phyloP scores from a whole-genome alignment of 2,797 vertebrate species.

The Melanogrammus aeglefinus region DNA sequence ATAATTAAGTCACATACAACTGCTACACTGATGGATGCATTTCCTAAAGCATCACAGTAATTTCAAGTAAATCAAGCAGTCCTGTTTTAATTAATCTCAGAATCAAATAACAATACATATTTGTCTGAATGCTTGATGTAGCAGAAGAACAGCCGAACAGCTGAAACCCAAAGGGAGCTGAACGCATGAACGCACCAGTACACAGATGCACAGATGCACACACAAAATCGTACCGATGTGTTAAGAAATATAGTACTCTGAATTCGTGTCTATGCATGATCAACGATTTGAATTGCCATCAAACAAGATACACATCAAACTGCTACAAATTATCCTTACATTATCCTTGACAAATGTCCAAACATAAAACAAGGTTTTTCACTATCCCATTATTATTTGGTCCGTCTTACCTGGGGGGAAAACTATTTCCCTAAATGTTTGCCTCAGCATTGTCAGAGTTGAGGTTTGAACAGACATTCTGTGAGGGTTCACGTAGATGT shows the following conservation, averaged over 20 bases:
- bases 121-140: not conserved
- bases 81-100: not conserved
- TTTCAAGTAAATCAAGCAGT: not conserved
- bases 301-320: too few relatives aligned
- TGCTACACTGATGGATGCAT: not conserved
- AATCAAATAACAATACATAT: not conserved
- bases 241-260: too few relatives aligned
- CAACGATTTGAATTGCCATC: too few relatives aligned
- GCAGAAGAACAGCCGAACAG: not conserved
- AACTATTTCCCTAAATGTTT: not conserved
- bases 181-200: constrained; percentile 4
- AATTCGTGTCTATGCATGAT: too few relatives aligned
- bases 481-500: not conserved
- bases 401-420: not conserved
- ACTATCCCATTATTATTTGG: not conserved
- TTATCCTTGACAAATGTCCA: not conserved
- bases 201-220: not conserved
- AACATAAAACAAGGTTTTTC: not conserved
- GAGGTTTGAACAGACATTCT: not conserved
- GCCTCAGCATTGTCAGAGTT: not conserved
- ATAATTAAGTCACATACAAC: not conserved
- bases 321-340: not conserved
- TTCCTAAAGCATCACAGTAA: not conserved
- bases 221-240: not conserved
- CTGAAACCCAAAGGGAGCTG: not conserved